Base-by-base conservation (phyloP, 2,113 vertebrate species). In the Hymenochirus boettgeri region DNA sequence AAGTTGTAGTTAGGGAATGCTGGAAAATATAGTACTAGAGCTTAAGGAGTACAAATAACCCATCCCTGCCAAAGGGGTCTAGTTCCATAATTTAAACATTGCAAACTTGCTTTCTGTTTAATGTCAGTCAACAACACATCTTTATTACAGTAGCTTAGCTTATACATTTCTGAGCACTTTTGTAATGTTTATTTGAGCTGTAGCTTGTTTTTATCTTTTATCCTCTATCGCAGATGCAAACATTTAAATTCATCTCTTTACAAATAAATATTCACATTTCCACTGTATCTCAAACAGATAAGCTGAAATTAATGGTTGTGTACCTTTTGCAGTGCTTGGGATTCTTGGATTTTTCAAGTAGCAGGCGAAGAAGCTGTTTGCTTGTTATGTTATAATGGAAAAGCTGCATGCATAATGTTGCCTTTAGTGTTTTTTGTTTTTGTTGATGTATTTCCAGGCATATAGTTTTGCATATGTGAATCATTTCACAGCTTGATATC, bases 361-460 rank as follows among this genome's bases (percentile, higher is more conserved):
- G n/a, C 39, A 42, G 39, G n/a, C 13, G 39, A 42, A 42, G 17
- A 42, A n/a, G 15, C 13, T n/a, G 6, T n/a, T 42, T 42, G 39
- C 39, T 42, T 18, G n/a, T 46, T 57, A 12, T 63, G 10, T 35
- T 12, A 33, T 33, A 10, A 52, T 47, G 13, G 46, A 52, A 25
- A 33, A 35, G 17, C 7, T 15, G 45, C 18, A 18, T 15, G 45
- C 18, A 18, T 23, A 5, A 31, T 60, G 72, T 62, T 77, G 69
- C 73, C 75, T 75, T 33, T 47, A 61, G 74, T 66, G 7, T 25
- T 53, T 64, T 74, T 64, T 64, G 21, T 52, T 57, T 58, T 12
- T 72, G 64, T 77, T 78, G 75, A 77, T 77, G 61, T 76, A 50
- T 53, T 79, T 76, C 72, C 63, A 71, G 59, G 11, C 25, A 71